Evolutionary conservation across 2,888 invertebrate species (phyloP).

Genomic region (Tineola bisselliella): DNA sequence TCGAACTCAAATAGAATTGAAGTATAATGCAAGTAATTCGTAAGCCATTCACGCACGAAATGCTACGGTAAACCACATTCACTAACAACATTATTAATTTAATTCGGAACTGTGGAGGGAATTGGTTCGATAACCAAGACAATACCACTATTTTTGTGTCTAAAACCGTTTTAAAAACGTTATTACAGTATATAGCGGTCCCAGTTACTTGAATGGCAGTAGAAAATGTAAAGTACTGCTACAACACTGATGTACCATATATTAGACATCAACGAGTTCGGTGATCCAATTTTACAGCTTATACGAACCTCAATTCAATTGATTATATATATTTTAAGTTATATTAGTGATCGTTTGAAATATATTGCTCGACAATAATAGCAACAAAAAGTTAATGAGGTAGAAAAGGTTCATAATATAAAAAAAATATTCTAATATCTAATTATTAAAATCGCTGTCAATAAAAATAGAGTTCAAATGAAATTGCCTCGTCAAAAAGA

Average conservation of each 20-base stretch:
- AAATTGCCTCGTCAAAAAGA: background rate
- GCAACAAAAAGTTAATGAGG: slow-evolving; percentile 26
- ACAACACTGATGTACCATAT: slow-evolving; percentile 22
- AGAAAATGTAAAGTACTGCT: background rate
- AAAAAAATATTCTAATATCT: background rate
- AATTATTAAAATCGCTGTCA: background rate
- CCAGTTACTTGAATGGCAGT: background rate
- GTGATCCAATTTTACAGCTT: background rate
- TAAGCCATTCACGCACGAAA: background rate
- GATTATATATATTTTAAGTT: background rate
- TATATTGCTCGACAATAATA: slow-evolving; percentile 41
- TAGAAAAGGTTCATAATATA: background rate
- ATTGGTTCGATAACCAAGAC: slow-evolving; percentile 10
- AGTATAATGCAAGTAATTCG: background rate
- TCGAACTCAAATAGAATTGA: background rate
- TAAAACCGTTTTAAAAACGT: slow-evolving; percentile 5
- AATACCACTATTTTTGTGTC: slow-evolving; percentile 4
- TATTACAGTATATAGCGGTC: slow-evolving; percentile 6
- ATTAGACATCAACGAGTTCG: slow-evolving; percentile 49
- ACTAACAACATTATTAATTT: slow-evolving; percentile 4
- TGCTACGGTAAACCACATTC: slow-evolving; percentile 5
- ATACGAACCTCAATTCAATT: background rate
- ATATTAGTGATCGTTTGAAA: background rate
- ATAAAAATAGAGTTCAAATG: background rate
- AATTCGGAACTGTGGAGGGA: slow-evolving; percentile 8